Conservation (phyloP, 2,113 vertebrate genomes). For the Cnemophilus loriae region DNA sequence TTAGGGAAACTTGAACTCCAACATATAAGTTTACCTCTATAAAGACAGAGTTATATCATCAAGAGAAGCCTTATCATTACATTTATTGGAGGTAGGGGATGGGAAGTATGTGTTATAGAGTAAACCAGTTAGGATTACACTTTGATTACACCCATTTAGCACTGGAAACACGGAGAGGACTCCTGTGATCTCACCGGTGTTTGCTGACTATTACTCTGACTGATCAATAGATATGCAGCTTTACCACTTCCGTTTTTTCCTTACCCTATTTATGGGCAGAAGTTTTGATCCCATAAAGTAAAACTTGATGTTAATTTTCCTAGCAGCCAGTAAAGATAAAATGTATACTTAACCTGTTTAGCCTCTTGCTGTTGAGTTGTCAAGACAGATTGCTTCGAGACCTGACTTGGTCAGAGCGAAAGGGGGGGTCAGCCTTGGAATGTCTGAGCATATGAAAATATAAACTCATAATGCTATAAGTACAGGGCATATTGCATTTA, state of each 20-base stretch:
- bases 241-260: neutral
- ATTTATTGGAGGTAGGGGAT: neutral
- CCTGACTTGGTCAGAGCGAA: neutral
- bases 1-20: neutral
- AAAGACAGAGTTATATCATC: neutral
- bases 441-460: neutral
- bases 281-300: neutral
- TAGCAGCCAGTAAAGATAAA: neutral
- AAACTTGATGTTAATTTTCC: neutral
- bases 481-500: neutral
- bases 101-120: neutral
- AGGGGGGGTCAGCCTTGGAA: neutral
- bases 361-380: neutral
- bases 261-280: neutral
- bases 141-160: neutral
- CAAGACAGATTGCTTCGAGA: neutral
- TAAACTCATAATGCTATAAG: neutral
- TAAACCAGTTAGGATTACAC: neutral
- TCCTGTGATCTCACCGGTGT: neutral
- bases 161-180: neutral
- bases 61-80: neutral
- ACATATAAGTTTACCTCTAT: neutral
- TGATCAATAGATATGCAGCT: neutral
- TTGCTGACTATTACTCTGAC: neutral
- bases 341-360: neutral